phyloP scores from a whole-genome alignment of 2,797 vertebrate genomes.

The Gymnothorax reevesii region DNA sequence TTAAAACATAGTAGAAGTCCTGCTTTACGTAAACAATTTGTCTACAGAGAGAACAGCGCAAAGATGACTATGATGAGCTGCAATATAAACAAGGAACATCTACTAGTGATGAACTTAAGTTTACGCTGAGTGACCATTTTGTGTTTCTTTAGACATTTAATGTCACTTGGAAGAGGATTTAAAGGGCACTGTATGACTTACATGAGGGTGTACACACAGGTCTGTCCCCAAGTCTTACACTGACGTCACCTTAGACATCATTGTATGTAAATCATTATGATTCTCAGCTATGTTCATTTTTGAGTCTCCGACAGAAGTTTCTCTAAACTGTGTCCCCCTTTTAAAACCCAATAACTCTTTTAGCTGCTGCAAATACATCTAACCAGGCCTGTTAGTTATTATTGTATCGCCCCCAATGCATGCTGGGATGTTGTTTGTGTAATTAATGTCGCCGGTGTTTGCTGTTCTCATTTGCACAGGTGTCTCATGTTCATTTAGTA shows the following conservation, averaged over 20 bases:
- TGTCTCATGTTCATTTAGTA: neutral
- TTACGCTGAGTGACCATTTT: too few relatives aligned
- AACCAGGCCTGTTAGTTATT: neutral
- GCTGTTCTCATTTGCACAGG: neutral
- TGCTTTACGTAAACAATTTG: too few relatives aligned
- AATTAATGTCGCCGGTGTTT: neutral
- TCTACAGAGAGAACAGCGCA: too few relatives aligned
- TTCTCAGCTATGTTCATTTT: neutral
- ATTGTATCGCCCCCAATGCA: neutral
- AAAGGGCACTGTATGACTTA: neutral
- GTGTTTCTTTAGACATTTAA: too few relatives aligned
- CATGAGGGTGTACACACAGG: too few relatives aligned
- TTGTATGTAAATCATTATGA: neutral
- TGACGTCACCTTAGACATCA: neutral
- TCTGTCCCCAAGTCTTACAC: neutral
- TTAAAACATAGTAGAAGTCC: too few relatives aligned
- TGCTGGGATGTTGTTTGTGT: neutral
- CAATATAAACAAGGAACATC: too few relatives aligned
- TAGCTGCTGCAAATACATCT: neutral
- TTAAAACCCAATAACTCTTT: neutral
- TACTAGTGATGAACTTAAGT: too few relatives aligned
- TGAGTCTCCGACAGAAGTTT: neutral
- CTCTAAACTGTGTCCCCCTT: neutral
- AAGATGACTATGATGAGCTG: too few relatives aligned
- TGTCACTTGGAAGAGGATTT: too few relatives aligned